Evolutionary conservation across 2,888 invertebrate species (phyloP), one percentile per base, ranked within the genome.

Genomic region (Tenthredo amoena): DNA sequence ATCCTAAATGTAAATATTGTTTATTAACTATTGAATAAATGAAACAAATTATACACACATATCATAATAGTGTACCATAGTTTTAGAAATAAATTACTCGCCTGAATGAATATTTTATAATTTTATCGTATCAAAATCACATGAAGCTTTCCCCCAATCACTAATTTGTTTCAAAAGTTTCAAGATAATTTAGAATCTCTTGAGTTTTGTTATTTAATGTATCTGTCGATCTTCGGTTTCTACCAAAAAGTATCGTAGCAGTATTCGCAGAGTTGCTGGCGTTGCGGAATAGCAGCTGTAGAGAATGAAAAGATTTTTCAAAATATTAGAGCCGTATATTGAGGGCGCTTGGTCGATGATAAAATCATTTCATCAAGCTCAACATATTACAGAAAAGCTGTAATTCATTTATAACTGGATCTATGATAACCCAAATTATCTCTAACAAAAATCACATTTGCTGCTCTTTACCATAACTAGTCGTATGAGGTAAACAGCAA

Each of bases 401-500:
- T 55, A 55, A n/a, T 55, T 55, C n/a, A 55, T 55, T n/a, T 1
- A 55, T 55, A 9, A 79, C 31, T 37, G 37, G 1, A 74, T 74
- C 21, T 58, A 58, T 2, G 21, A n/a, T n/a, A n/a, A 9, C 18
- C 21, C 15, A 43, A 85, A 65, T 47, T 47, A 31, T 62, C 12
- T 2, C 26, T 4, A 62, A 2, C 10, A 62, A 12, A 4, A 62
- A 62, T 26, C 62, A 26, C 18, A n/a, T 6, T 37, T 34, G n/a
- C 4, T 34, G 34, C 18, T 31, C 21, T 77, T 95, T 95, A 97
- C 97, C 95, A 97, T 94, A 55, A 98, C 97, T 55, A 98, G 94
- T 94, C 97, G 97, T 82, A 98, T 96, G 85, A 98, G 95, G 91
- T 97, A 98, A 7, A 97, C 97, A 0, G 97, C 97, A 93, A 98